Evolutionary conservation across 2,797 vertebrate species (phyloP), one percentile per base, ranked within the genome.

Genomic region (Paguma larvata): DNA sequence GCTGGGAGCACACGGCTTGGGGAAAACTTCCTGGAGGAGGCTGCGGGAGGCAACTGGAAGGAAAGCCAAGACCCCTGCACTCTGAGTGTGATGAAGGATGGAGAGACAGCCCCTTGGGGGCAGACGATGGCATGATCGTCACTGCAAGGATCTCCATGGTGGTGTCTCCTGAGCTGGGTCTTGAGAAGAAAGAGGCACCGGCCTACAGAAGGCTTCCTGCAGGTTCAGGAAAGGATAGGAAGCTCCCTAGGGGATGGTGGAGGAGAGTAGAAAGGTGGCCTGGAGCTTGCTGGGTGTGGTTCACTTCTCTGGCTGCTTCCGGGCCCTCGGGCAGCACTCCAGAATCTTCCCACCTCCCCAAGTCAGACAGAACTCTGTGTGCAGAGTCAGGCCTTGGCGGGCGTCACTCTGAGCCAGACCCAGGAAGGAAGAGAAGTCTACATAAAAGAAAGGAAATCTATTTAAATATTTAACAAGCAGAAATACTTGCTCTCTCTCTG

Each of bases 401-500:
- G 11, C 15, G 53, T 82, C 16, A 11, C 62, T 70, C 48, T 11
- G 23, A 67, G 59, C 19, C 65, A 72, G 25, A 86, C 32, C 46
- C 65, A 73, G 41, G 27, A 13, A 88, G 41, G 25, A 68, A 62
- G 46, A 51, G 25, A 73, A 65, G 46, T 53, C 72, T 87, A 41
- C 25, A 63, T 77, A 63, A 56, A 84, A 91, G 65, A 97, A 90
- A 41, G 70, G 56, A 68, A 95, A 73, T 90, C 18, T n/a, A 7
- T 75, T 38, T 67, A 92, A 94, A 13, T 10, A 25, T 80, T 86
- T 84, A 27, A 83, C n/a, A 70, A 62, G 27, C 27, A 56, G 18
- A 51, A 44, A 23, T 59, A 59, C 56, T 59, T 21, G 19, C 56
- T 59, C 56, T 59, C 56, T 59, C 56, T 59, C 19, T 3, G 2